Conservation (phyloP, 2,113 vertebrate genomes). For the Esox niger region DNA sequence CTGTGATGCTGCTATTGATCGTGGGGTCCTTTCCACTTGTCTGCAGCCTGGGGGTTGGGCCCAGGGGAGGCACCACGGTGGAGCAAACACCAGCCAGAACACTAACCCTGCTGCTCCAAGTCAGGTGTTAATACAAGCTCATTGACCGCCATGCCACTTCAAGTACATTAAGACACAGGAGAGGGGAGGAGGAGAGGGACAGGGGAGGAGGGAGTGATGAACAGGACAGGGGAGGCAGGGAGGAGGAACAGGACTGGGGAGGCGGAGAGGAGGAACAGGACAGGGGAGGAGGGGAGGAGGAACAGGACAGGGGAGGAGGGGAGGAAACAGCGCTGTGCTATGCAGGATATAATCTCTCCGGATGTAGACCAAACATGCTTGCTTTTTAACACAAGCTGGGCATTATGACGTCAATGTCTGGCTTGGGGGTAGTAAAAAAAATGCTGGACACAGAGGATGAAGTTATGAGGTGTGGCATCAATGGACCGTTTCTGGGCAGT, state of each 20-base stretch:
- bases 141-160: constrained; percentile 68
- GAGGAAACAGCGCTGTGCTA: too few species aligned
- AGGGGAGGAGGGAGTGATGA: neutral
- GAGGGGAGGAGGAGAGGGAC: constrained; percentile 4
- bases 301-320: constrained; percentile 23
- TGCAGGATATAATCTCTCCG: too few species aligned
- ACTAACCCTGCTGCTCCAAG: constrained; percentile 34
- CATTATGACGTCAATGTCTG: too few species aligned
- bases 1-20: constrained; percentile 69
- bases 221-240: neutral
- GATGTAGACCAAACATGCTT: too few species aligned
- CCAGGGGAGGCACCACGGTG: constrained; percentile 52
- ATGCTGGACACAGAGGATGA: too few species aligned
- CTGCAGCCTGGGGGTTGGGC: constrained; percentile 33
- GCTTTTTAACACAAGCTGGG: too few species aligned
- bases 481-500: too few species aligned
- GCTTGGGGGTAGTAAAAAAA: too few species aligned
- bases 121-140: constrained; percentile 76
- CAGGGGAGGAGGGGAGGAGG: constrained; percentile 7
- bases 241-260: constrained; percentile 4
- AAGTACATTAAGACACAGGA: constrained; percentile 68
- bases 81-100: constrained; percentile 61
- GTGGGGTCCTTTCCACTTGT: constrained; percentile 55
- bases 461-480: too few species aligned
- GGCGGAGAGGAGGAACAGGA: neutral